Conservation (phyloP, 2,113 vertebrate genomes). For the Eclectus roratus region DNA sequence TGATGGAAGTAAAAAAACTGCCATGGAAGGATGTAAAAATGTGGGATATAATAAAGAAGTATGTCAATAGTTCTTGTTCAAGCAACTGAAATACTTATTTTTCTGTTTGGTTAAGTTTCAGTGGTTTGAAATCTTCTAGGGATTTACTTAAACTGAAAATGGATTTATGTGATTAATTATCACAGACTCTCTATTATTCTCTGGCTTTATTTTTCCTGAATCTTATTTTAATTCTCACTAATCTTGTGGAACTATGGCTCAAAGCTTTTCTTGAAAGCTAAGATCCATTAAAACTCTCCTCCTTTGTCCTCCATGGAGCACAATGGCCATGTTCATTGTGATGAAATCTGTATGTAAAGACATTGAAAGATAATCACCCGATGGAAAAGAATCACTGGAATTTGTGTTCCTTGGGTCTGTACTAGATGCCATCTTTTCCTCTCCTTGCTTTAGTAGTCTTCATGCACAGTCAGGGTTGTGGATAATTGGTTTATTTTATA, state of each 20-base stretch:
- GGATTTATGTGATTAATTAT: conserved; percentile 41
- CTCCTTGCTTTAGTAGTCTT: background rate
- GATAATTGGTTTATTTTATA: conserved; percentile 28
- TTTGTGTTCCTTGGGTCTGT: background rate
- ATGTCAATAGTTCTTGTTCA: conserved; percentile 61
- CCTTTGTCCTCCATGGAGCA: conserved; percentile 20
- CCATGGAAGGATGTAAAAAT: conserved; percentile 82
- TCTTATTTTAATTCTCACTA: conserved; percentile 57
- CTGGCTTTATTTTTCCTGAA: conserved; percentile 42
- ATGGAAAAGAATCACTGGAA: conserved; percentile 10
- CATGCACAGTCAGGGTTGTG: background rate
- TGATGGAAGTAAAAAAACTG: conserved; percentile 79
- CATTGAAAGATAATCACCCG: conserved; percentile 1
- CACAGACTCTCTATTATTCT: conserved; percentile 40
- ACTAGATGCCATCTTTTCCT: background rate
- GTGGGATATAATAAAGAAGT: conserved; percentile 89
- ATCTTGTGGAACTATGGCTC: conserved; percentile 35
- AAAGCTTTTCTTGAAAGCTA: conserved; percentile 56
- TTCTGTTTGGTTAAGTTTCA: conserved; percentile 40
- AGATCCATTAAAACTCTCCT: background rate
- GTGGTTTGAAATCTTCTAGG: conserved; percentile 16
- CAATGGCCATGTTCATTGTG: conserved; percentile 25
- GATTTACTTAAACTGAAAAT: conserved; percentile 41
- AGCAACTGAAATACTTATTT: conserved; percentile 29
- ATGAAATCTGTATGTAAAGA: conserved; percentile 25